phyloP scores from a whole-genome alignment of 2,113 vertebrate genomes.

The Empidonax alnorum region DNA sequence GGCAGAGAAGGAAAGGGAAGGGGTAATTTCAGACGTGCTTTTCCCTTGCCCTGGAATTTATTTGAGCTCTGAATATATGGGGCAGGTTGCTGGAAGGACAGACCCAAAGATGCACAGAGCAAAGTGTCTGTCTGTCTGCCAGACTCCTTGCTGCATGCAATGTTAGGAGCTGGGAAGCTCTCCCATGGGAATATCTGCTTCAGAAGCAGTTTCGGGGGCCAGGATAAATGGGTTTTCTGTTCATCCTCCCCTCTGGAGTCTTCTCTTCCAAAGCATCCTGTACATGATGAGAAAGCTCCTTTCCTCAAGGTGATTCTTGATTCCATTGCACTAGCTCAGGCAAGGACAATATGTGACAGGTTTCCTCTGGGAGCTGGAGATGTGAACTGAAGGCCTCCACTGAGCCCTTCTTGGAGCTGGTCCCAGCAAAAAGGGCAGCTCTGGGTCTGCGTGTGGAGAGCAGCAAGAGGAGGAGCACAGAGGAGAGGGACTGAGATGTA shows the following conservation, averaged over 20 bases:
- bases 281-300: not conserved
- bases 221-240: not conserved
- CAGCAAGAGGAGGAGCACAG: not conserved
- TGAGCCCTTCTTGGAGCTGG: not conserved
- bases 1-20: not conserved
- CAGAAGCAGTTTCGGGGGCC: not conserved
- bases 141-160: not conserved
- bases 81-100: not conserved
- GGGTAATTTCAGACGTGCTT: not conserved
- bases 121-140: not conserved
- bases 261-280: not conserved
- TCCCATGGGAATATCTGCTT: not conserved
- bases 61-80: rapidly evolving
- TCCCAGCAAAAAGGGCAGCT: not conserved
- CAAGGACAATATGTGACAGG: not conserved
- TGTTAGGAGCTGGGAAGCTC: not conserved
- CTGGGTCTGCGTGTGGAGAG: rapidly evolving
- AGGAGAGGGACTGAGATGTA: not conserved
- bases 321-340: not conserved
- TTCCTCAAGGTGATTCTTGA: not conserved
- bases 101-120: not conserved
- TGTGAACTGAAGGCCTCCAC: not conserved
- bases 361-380: not conserved
- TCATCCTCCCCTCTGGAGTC: not conserved
- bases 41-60: not conserved